Conservation (phyloP, 2,797 vertebrate species). For the Falco cherrug region DNA sequence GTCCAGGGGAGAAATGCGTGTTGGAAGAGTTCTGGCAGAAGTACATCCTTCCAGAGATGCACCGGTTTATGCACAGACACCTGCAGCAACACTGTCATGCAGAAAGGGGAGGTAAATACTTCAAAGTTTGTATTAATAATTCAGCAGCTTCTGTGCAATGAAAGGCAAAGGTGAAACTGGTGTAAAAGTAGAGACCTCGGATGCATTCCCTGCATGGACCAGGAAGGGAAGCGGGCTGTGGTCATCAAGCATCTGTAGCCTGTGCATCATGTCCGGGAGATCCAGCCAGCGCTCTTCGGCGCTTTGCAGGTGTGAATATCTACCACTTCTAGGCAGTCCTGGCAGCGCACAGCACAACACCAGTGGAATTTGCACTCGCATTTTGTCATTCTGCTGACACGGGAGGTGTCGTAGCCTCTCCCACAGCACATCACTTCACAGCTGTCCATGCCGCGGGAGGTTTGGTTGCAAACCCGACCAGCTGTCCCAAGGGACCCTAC, state of each 20-base stretch:
- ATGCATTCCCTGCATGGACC: not conserved
- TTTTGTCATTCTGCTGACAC: conserved; percentile 86
- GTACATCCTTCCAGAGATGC: not conserved
- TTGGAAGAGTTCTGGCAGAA: not conserved
- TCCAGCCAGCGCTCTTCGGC: conserved; percentile 77
- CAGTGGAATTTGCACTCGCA: conserved; percentile 98
- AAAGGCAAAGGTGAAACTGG: not conserved
- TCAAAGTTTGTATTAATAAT: not conserved
- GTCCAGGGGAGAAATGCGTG: not conserved
- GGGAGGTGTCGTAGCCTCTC: conserved; percentile 92
- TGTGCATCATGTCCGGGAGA: conserved; percentile 63
- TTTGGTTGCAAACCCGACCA: conserved; percentile 89
- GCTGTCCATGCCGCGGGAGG: conserved; percentile 88
- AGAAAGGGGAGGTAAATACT: not conserved
- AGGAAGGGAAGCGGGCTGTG: not conserved
- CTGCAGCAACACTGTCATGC: not conserved
- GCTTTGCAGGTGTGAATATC: conserved; percentile 94
- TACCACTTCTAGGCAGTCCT: conserved; percentile 90
- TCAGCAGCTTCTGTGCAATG: not conserved
- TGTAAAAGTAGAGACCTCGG: not conserved
- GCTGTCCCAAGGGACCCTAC: conserved; percentile 90
- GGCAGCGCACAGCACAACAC: conserved; percentile 93
- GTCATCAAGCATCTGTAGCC: not conserved
- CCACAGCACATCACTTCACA: conserved; percentile 98
- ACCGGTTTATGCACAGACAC: not conserved